Conservation (phyloP, 2,797 vertebrate genomes). For the Aphelocoma californica region DNA sequence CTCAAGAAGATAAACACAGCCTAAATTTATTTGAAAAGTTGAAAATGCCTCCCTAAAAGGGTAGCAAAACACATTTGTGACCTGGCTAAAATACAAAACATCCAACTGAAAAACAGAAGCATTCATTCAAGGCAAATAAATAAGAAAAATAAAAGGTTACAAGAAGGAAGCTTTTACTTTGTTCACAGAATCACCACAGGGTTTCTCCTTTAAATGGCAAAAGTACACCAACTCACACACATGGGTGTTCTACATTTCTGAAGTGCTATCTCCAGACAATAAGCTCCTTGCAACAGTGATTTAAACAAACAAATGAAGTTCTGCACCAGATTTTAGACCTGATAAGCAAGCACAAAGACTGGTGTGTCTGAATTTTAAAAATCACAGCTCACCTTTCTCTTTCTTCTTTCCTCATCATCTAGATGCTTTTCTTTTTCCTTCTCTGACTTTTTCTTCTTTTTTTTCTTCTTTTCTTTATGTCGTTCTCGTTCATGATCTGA, state of each 20-base stretch:
- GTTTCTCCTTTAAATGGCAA: not conserved
- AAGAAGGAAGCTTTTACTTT: not conserved
- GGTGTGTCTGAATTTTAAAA: not conserved
- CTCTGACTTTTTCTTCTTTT: slow-evolving; percentile 97
- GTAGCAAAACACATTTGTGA: not conserved
- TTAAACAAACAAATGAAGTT: not conserved
- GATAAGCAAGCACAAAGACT: not conserved
- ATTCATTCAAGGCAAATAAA: not conserved
- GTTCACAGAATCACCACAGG: not conserved
- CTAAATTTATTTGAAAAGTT: not conserved
- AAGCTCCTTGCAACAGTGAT: not conserved
- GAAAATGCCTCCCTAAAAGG: not conserved
- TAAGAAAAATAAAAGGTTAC: not conserved
- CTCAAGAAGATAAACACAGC: not conserved
- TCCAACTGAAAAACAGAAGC: not conserved
- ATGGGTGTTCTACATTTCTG: not conserved
- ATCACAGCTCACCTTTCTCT: slow-evolving; percentile 82
- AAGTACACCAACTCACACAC: not conserved
- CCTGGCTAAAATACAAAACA: not conserved
- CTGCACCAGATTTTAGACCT: not conserved
- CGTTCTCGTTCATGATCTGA: slow-evolving; percentile 95
- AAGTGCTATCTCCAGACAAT: not conserved
- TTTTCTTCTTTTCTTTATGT: slow-evolving; percentile 97
- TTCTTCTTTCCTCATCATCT: slow-evolving; percentile 91
- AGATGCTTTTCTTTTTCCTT: slow-evolving; percentile 93